A percentile compares a stretch with the other conserved stretches of the same genome.
phyloP scores from a whole-genome alignment of 30 jellyfish, hydroid and myxozoan species.

The Turritopsis dohrnii region DNA sequence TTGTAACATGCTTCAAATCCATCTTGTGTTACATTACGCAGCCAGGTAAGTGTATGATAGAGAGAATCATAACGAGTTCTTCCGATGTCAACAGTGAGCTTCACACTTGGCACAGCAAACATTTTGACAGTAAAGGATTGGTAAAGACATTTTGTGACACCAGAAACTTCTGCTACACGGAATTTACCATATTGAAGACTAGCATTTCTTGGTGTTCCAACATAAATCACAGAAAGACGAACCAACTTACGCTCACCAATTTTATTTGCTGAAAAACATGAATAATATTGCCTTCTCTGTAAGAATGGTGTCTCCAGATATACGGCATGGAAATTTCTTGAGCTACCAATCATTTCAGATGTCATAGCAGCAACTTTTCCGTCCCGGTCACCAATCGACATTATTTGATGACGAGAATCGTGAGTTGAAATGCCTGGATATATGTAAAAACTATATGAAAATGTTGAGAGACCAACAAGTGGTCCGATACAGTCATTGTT shows the following conservation, averaged over 20 bases:
- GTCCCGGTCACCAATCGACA: background rate
- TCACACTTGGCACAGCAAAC: background rate
- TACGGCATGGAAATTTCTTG: background rate
- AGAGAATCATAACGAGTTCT: background rate
- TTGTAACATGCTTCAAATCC: slow-evolving; percentile 27
- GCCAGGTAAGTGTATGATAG: background rate
- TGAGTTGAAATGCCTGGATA: background rate
- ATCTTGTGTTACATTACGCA: background rate
- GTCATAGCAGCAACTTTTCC: background rate
- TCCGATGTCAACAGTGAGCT: slow-evolving; percentile 1
- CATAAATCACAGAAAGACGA: background rate
- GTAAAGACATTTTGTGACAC: background rate
- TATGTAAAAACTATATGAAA: background rate
- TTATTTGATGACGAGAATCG: background rate
- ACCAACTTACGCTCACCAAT: background rate
- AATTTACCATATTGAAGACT: background rate
- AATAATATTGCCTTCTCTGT: background rate
- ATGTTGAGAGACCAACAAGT: background rate
- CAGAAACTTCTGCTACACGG: background rate
- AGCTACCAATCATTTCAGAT: background rate
- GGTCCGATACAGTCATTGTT: background rate
- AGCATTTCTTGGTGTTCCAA: background rate
- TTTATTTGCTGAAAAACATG: background rate
- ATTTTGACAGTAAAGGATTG: background rate
- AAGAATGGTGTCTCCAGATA: background rate